phyloP scores from a whole-genome alignment of 2,797 vertebrate genomes.

The Characodon lateralis region DNA sequence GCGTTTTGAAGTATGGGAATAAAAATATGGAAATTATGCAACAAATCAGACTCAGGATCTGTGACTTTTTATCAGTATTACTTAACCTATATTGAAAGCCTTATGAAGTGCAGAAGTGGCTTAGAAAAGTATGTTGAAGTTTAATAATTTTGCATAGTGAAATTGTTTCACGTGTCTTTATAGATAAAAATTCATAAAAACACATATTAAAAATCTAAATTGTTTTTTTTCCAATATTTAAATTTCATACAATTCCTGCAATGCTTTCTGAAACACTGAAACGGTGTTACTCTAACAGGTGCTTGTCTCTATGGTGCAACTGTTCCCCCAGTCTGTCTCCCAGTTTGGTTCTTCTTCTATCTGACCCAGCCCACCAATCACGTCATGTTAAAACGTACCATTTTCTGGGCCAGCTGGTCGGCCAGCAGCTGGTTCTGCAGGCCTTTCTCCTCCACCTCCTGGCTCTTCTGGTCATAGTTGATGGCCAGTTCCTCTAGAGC shows the following conservation, averaged over 20 bases:
- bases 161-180: not conserved
- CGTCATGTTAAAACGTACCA: conserved; percentile 75
- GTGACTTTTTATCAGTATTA: not conserved
- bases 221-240: not conserved
- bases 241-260: not conserved
- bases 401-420: conserved; percentile 92
- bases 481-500: conserved; percentile 95
- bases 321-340: conserved; percentile 25
- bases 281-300: conserved; percentile 3
- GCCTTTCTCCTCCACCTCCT: conserved; percentile 95
- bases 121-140: not conserved
- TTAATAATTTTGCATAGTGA: not conserved
- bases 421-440: conserved; percentile 92
- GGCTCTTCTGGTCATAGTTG: conserved; percentile 98
- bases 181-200: not conserved
- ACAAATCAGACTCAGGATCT: not conserved
- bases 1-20: not conserved
- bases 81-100: not conserved
- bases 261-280: not conserved
- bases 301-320: conserved; percentile 12
- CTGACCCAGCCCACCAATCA: not conserved
- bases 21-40: not conserved
- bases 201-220: not conserved
- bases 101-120: not conserved
- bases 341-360: not conserved